Evolutionary conservation across 1,140 invertebrate species (phyloP).

Genomic region (Acyrthosiphon pisum): DNA sequence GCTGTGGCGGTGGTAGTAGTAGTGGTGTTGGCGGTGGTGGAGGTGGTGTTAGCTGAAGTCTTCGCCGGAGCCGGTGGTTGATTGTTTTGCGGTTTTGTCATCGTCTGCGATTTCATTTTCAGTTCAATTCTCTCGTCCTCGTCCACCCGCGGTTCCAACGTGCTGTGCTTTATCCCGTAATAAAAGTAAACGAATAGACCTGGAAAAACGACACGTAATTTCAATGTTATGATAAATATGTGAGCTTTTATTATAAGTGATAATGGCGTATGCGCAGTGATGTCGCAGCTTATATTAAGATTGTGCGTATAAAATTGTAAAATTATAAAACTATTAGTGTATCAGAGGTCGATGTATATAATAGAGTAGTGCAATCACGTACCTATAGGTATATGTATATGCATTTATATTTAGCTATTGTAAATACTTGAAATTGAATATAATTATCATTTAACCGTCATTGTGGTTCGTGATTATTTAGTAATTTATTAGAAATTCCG

Average conservation of each 20-base stretch:
- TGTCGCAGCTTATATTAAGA: no score
- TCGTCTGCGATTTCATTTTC: constrained; percentile 61
- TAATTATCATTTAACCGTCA: neutral
- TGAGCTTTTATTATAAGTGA: no score
- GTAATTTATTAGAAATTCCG: neutral
- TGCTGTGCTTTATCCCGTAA: constrained; percentile 89
- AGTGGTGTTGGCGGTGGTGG: neutral
- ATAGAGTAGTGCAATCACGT: neutral
- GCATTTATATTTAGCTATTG: neutral
- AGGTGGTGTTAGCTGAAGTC: neutral
- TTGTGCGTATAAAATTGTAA: no score
- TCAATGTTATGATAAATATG: no score
- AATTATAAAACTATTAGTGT: neutral
- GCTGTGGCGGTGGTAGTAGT: constrained; percentile 59
- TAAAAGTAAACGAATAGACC: constrained; percentile 89
- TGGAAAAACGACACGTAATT: constrained; percentile 61
- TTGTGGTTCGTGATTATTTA: neutral
- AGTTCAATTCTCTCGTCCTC: constrained; percentile 64
- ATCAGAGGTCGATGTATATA: neutral
- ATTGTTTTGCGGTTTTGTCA: constrained; percentile 57
- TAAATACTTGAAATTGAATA: neutral
- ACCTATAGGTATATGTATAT: neutral
- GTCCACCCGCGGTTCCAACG: constrained; percentile 71
- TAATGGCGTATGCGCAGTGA: no score
- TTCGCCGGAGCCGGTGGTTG: constrained; percentile 61